A percentile compares a stretch with the other conserved stretches of the same genome.
Evolutionary conservation across 2,797 vertebrate genomes (phyloP).

Genomic region (Monodelphis domestica): DNA sequence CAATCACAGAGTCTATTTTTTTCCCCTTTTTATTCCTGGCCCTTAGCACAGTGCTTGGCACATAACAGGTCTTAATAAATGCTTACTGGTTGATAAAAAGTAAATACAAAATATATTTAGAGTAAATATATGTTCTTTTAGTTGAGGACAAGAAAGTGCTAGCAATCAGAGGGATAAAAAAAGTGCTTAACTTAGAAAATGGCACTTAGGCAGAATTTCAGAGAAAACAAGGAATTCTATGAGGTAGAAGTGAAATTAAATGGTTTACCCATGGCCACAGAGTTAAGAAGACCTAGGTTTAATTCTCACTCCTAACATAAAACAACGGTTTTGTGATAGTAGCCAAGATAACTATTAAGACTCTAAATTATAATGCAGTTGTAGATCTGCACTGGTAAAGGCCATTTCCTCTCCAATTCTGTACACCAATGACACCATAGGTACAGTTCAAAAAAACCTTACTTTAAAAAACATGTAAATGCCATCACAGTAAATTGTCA

Average conservation of each 20-base stretch:
- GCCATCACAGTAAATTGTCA: slow-evolving; percentile 25
- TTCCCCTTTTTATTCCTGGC: background rate
- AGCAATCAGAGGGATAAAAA: background rate
- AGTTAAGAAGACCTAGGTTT: background rate
- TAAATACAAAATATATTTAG: background rate
- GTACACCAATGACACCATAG: slow-evolving; percentile 12
- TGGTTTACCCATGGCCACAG: background rate
- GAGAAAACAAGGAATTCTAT: background rate
- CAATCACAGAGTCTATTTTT: background rate
- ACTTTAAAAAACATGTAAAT: slow-evolving; percentile 41
- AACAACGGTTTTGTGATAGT: background rate
- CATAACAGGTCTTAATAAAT: background rate
- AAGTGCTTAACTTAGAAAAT: background rate
- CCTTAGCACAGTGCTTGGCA: background rate
- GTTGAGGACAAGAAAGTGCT: background rate
- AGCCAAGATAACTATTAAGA: background rate
- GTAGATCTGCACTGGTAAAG: background rate
- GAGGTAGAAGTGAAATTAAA: background rate
- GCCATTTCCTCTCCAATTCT: background rate
- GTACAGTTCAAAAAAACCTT: slow-evolving; percentile 36
- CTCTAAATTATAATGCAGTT: background rate
- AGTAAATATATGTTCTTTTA: background rate
- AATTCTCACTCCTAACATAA: background rate
- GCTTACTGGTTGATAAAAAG: background rate
- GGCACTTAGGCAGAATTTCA: background rate